phyloP scores from a whole-genome alignment of 2,888 invertebrate genomes.

The Nezara viridula region DNA sequence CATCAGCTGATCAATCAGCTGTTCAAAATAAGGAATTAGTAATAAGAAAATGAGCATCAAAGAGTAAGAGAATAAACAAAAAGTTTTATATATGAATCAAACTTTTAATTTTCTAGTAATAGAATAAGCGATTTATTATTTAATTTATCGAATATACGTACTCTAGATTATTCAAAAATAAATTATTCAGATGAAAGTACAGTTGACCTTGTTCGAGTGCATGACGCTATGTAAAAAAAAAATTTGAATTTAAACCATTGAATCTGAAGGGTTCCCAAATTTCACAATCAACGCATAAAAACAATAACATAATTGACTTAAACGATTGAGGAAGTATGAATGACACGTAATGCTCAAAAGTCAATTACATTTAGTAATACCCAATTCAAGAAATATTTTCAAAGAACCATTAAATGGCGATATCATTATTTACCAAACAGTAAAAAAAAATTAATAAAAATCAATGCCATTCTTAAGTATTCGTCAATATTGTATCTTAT shows the following conservation, averaged over 20 bases:
- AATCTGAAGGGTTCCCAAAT: neutral
- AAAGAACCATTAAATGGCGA: neutral
- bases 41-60: too few species aligned
- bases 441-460: neutral
- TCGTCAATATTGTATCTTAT: neutral
- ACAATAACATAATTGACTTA: neutral
- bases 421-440: neutral
- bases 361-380: neutral
- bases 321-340: neutral
- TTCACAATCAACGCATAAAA: neutral
- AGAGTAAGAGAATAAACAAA: too few species aligned
- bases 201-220: neutral
- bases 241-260: neutral
- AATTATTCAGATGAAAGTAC: neutral
- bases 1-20: too few species aligned
- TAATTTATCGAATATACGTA: too few species aligned
- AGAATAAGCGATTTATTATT: too few species aligned
- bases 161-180: too few species aligned
- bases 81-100: too few species aligned
- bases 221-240: neutral
- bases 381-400: neutral
- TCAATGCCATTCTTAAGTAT: conserved; percentile 6
- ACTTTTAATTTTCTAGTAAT: too few species aligned
- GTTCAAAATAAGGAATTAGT: too few species aligned
- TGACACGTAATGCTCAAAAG: neutral